Base-by-base conservation (phyloP, 2,113 vertebrate genomes). In the Ascaphus truei region DNA sequence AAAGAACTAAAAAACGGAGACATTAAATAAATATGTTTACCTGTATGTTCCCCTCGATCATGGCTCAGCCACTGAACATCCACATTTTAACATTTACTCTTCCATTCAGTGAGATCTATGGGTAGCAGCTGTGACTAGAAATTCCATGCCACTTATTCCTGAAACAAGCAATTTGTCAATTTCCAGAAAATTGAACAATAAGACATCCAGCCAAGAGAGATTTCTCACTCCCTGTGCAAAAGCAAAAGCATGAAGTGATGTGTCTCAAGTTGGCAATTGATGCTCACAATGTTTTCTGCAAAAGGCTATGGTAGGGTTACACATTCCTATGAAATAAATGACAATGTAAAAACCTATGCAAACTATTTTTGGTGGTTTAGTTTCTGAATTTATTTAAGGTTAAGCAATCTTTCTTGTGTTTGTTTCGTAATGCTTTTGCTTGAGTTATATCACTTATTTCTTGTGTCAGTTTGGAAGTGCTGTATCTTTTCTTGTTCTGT, bases 121-220 rank as follows among this genome's bases (percentile, higher is more conserved):
- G 27, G 23, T 26, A 41, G 36, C 57, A 60, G 36, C 57, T 60
- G 57, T 43, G 37, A 41, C 57, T 39, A 36, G 27, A 12, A 39
- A 59, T 30, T 30, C 13, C 10, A 30, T 47, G 59, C 22, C 43
- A 62, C 29, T 33, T 48, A 50, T 34, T 62, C n/a, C 34, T 34
- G 60, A 34, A 62, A 62, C 16, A 62, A 43, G 43, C 60, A 50
- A 48, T 62, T 50, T 62, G 60, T 62, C 60, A 62, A 34, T 62
- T 48, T 62, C 8, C 12, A 15, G 43, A 25, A 37, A 62, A 50
- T 50, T 51, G 33, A 64, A 37, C 45, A 64, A 52, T 52, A 36
- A 52, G 47, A 37, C 47, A 36, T 52, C 34, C 3, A 51, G 20
- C 20, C 45, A 48, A 50, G 18, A 63, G 26, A 63, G 22, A 31